Conservation (phyloP, 2,113 vertebrate species). For the Thinocorus orbignyianus region DNA sequence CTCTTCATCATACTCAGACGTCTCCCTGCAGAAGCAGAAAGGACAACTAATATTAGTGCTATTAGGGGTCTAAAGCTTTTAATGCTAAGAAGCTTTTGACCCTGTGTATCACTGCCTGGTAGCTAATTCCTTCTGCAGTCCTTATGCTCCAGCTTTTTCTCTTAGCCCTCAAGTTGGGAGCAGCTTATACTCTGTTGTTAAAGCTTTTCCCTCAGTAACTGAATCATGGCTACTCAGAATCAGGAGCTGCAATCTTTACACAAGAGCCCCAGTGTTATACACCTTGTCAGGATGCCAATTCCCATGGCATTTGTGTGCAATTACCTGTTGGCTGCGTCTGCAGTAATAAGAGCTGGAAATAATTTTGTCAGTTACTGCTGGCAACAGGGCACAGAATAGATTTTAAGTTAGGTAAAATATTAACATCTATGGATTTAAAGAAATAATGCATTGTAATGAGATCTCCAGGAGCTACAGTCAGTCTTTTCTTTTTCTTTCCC, state of each 20-base stretch:
- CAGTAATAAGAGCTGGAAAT: not conserved
- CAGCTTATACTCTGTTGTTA: not conserved
- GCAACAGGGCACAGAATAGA: not conserved
- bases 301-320: not conserved
- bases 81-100: not conserved
- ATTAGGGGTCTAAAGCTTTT: not conserved
- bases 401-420: not conserved
- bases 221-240: not conserved
- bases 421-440: not conserved
- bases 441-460: not conserved
- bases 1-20: not conserved
- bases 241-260: not conserved
- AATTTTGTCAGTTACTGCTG: not conserved
- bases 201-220: not conserved
- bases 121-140: not conserved
- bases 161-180: not conserved
- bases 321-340: not conserved
- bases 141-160: not conserved
- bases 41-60: constrained; percentile 20
- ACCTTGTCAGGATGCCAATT: not conserved
- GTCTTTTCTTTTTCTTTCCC: not conserved
- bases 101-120: constrained; percentile 25
- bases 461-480: not conserved
- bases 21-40: constrained; percentile 14
- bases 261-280: not conserved